Base-by-base conservation (phyloP, 2,113 vertebrate genomes). In the Psilopsiagon aurifrons region DNA sequence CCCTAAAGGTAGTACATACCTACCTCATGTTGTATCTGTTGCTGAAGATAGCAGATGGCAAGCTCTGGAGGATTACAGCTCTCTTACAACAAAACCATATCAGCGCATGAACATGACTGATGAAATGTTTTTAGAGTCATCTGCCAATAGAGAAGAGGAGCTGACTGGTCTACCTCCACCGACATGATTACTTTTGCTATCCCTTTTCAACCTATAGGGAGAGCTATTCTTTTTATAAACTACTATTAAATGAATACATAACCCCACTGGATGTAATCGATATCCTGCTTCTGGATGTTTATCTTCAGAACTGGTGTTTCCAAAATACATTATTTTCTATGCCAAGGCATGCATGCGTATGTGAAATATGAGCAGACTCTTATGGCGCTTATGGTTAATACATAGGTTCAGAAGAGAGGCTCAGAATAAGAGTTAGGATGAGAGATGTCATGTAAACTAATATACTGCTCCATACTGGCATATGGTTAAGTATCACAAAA, bases 61-160 rank as follows among this genome's bases (percentile, higher is more conserved):
- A 80, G 64, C 94, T 95, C 91, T 51, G 83, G 83, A 93, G 88
- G 68, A 93, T 86, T 82, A 14, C 76, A 88, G 77, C 60, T 81
- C 46, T 74, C 83, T 37, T 28, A 88, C 80, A 95, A 86, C 69
- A 92, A 70, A 95, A 81, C 76, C 80, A 14, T 84, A 70, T 31
- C 29, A 5, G 17, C 6, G 16, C 18, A 3, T 92, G 92, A 86
- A 95, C 80, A 55, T 57, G 86, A 81, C 46, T 68, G 64, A 64
- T 96, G 86, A 86, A 96, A 86, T 70, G 68, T 46, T 93, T 81
- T 90, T 46, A 86, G 64, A 81, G 86, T 80, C 86, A 81, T 88
- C 83, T 96, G 94, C 69, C 92, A 88, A 54, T 22, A 76, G 69
- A 94, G 68, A 81, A 28, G 10, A 83, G 24, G 84, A 86, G 31